Evolutionary conservation across 2,888 invertebrate species (phyloP).

Genomic region (Heliconius ethilla): DNA sequence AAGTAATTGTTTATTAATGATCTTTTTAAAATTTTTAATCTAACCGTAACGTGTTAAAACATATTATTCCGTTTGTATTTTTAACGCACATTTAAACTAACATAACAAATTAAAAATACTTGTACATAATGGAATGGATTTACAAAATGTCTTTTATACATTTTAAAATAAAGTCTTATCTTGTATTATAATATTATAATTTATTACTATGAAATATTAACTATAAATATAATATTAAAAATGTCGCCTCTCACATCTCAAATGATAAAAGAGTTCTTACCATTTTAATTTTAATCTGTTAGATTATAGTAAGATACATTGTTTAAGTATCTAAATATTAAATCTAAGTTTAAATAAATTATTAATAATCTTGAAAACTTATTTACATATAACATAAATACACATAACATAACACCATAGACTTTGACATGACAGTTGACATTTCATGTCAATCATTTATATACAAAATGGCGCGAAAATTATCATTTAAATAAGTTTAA

Average conservation of each 20-base stretch:
- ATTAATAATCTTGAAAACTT: slow-evolving; percentile 32
- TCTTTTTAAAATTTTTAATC: background rate
- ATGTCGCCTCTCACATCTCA: background rate
- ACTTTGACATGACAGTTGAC: slow-evolving; percentile 19
- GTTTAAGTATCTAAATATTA: slow-evolving; percentile 2
- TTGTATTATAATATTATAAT: slow-evolving; percentile 12
- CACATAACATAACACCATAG: background rate
- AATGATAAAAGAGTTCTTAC: background rate
- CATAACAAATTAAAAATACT: slow-evolving; percentile 16
- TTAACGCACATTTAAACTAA: background rate
- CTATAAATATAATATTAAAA: slow-evolving; percentile 1
- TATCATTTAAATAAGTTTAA: background rate
- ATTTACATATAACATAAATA: slow-evolving; percentile 27
- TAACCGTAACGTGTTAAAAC: no score
- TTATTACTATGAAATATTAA: slow-evolving; percentile 41
- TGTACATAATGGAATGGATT: slow-evolving; percentile 46
- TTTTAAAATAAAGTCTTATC: slow-evolving; percentile 9
- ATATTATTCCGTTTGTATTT: slow-evolving; percentile 1
- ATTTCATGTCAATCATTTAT: slow-evolving; percentile 26
- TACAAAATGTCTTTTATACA: slow-evolving; percentile 41
- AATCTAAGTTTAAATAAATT: slow-evolving; percentile 29
- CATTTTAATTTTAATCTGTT: slow-evolving; percentile 19
- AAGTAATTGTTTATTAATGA: background rate
- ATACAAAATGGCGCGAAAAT: slow-evolving; percentile 25
- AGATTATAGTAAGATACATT: slow-evolving; percentile 27